These are phyloP conservation scores for Artibeus jamaicensis DNA, from an alignment of 2,797 vertebrate genomes.

Conservation along the genomic window DNA sequence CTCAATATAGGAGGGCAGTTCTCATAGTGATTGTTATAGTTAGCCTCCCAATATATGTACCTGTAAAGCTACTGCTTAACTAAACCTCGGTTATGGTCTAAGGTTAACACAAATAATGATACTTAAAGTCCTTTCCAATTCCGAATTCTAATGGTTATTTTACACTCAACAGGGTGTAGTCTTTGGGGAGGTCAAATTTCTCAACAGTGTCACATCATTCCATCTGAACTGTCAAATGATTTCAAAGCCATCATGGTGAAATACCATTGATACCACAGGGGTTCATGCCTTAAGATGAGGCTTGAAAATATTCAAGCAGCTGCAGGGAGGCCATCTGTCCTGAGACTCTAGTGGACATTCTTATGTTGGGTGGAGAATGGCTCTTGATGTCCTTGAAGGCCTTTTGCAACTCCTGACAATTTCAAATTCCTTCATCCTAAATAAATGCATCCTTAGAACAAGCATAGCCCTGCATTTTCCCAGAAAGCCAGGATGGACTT, in stretches of 20 bases:
- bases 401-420: neutral
- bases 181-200: slow-evolving; percentile 10
- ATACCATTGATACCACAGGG: neutral
- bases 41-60: neutral
- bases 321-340: slow-evolving; percentile 62
- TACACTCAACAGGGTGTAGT: neutral
- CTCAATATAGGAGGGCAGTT: neutral
- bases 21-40: neutral
- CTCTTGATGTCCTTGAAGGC: neutral
- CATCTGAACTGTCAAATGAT: neutral
- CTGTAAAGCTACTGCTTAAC: neutral
- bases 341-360: slow-evolving; percentile 49
- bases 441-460: neutral
- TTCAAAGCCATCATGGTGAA: neutral
- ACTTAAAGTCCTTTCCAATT: neutral
- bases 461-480: neutral
- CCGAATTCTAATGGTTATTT: neutral
- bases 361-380: slow-evolving; percentile 35
- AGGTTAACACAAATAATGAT: neutral
- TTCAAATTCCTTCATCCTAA: slow-evolving; percentile 13
- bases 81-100: neutral
- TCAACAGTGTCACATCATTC: neutral
- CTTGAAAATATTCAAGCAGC: slow-evolving; percentile 50
- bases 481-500: neutral
- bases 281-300: slow-evolving; percentile 17